phyloP scores from a whole-genome alignment of 2,113 vertebrate species.

The Anoplopoma fimbria region DNA sequence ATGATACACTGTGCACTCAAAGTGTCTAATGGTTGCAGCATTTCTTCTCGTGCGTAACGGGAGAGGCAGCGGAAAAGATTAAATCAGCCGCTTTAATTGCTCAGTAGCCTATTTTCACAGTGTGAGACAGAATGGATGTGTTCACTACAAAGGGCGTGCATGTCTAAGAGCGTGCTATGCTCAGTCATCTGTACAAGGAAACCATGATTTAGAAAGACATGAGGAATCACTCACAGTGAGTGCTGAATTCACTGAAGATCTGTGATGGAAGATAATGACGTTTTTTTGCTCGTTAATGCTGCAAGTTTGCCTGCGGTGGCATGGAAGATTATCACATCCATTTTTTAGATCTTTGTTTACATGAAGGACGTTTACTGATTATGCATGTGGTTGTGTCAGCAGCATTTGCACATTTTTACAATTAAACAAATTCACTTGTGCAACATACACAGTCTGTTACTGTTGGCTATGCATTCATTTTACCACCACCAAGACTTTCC shows the following conservation, averaged over 20 bases:
- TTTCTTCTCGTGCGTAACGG: conserved; percentile 40
- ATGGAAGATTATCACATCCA: not conserved
- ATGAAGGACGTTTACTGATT: not conserved
- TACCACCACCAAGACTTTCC: not conserved
- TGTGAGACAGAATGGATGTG: conserved; percentile 72
- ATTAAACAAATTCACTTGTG: conserved; percentile 3
- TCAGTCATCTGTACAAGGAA: conserved; percentile 49
- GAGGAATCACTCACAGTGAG: conserved; percentile 30
- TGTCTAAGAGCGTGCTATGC: conserved; percentile 44
- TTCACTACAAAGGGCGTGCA: conserved; percentile 66
- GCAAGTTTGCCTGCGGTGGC: conserved; percentile 12
- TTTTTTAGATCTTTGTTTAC: not conserved
- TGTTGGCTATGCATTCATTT: conserved; percentile 12
- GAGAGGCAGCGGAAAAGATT: conserved; percentile 45
- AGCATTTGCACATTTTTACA: not conserved
- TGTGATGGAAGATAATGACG: conserved; percentile 43
- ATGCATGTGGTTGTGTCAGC: not conserved
- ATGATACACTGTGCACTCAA: not conserved
- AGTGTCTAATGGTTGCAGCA: conserved; percentile 16
- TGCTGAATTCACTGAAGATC: conserved; percentile 22
- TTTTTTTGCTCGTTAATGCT: conserved; percentile 44
- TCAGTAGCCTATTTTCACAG: conserved; percentile 54
- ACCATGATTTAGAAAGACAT: conserved; percentile 37
- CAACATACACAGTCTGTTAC: not conserved
- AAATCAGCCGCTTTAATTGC: conserved; percentile 61